Percentiles rank a stretch among this genome's conserved stretches.
These are phyloP conservation scores for Ichneumoninae sp. DNA, from an alignment of 2,888 invertebrate genomes.

Conservation along the genomic window DNA sequence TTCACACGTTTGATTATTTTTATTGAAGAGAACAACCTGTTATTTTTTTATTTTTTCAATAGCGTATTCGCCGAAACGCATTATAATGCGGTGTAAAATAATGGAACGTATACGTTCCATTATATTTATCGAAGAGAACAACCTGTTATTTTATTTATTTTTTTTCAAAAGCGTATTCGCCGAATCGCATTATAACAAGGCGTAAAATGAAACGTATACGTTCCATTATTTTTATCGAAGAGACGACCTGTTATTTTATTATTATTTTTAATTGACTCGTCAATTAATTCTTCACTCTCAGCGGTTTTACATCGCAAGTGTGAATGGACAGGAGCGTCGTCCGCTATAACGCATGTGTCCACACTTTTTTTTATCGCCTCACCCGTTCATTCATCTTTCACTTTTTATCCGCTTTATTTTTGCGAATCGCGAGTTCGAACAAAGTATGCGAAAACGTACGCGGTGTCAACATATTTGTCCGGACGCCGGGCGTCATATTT, in stretches of 20 bases:
- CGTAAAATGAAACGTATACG: no score
- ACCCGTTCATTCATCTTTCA: constrained; percentile 11
- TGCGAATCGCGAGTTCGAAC: constrained; percentile 7
- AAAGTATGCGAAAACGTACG: constrained; percentile 29
- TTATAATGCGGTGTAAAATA: background rate
- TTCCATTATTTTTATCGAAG: no score
- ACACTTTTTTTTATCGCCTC: constrained; percentile 29
- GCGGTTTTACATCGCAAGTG: background rate
- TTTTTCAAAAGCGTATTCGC: background rate
- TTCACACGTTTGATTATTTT: background rate
- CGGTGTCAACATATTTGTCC: constrained; percentile 53
- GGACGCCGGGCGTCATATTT: constrained; percentile 60
- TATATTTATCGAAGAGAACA: background rate
- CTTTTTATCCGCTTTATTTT: constrained; percentile 16
- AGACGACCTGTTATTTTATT: background rate
- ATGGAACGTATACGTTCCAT: no score
- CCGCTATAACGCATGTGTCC: background rate
- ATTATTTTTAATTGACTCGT: constrained; percentile 2
- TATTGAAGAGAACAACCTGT: background rate
- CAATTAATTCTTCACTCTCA: constrained; percentile 9
- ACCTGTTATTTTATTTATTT: background rate
- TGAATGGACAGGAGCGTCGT: background rate
- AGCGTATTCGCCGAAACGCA: no score
- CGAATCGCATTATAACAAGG: background rate
- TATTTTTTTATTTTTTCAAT: background rate